Conservation (phyloP, 1,140 invertebrate genomes). For the Drosophila lacteicornis region DNA sequence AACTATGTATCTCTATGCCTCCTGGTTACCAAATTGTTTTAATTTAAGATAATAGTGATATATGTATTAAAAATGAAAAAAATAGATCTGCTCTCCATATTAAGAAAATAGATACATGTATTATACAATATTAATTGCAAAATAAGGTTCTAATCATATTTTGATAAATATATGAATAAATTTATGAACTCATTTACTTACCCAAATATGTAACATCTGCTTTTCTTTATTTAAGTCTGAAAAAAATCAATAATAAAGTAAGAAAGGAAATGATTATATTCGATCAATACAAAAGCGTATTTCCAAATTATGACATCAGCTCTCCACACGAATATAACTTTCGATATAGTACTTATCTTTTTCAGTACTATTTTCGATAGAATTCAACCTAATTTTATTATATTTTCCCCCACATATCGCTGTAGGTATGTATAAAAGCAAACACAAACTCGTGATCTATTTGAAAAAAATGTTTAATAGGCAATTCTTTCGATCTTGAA, state of each 20-base stretch:
- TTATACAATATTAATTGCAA: no score
- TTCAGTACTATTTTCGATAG: not conserved
- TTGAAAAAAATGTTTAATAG: constrained; percentile 62
- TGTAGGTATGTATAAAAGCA: not conserved
- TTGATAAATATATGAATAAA: no score
- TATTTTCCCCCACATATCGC: no score
- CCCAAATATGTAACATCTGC: not conserved
- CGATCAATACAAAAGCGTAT: not conserved
- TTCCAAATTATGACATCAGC: not conserved
- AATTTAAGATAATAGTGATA: no score
- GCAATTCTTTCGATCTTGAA: constrained; percentile 42
- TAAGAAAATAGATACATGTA: no score
- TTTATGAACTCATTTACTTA: not conserved
- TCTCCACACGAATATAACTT: no score
- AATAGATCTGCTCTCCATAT: no score
- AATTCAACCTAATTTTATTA: not conserved
- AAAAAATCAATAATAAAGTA: not conserved
- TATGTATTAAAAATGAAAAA: no score
- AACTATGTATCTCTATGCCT: no score
- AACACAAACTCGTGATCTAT: constrained; percentile 18
- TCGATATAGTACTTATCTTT: not conserved
- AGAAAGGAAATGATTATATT: no score
- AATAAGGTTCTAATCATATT: no score
- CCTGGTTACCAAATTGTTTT: no score
- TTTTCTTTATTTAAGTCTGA: not conserved